Evolutionary conservation across 2,113 vertebrate species (phyloP).

Genomic region (Megalops atlanticus): DNA sequence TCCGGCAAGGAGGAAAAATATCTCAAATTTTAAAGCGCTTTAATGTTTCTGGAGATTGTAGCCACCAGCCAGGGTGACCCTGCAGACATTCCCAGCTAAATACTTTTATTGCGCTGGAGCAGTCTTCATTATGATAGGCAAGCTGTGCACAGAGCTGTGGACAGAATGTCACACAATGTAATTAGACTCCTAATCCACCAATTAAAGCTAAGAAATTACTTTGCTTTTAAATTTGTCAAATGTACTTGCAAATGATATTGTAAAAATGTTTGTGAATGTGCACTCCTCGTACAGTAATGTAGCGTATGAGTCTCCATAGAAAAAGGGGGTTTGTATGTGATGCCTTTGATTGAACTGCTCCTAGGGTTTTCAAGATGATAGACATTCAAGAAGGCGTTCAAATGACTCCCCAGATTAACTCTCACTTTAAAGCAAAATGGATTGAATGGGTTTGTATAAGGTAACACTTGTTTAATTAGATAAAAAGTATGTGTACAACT

Average conservation of each 20-base stretch:
- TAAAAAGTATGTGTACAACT: no score
- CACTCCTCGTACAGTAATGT: no score
- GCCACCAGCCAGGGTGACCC: slow-evolving; percentile 20
- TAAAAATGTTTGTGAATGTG: no score
- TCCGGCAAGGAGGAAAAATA: slow-evolving; percentile 33
- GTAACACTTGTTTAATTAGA: no score
- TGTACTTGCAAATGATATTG: not conserved
- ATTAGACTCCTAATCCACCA: not conserved
- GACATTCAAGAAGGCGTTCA: not conserved
- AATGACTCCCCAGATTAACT: not conserved
- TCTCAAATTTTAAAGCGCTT: slow-evolving; percentile 38
- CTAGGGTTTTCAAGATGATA: not conserved
- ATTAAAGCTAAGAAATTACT: not conserved
- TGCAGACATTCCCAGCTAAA: slow-evolving; percentile 7
- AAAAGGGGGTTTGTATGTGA: no score
- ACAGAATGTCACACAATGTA: not conserved
- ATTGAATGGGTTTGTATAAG: no score
- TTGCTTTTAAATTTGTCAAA: not conserved
- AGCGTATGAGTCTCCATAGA: no score
- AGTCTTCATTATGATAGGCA: not conserved
- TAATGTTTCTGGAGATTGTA: slow-evolving; percentile 40
- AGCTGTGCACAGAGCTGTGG: no score
- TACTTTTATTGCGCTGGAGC: not conserved
- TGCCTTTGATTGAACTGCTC: no score
- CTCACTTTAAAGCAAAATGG: not conserved